Evolutionary conservation across 2,113 vertebrate species (phyloP).

Genomic region (Sinocyclocheilus maitianheensis): DNA sequence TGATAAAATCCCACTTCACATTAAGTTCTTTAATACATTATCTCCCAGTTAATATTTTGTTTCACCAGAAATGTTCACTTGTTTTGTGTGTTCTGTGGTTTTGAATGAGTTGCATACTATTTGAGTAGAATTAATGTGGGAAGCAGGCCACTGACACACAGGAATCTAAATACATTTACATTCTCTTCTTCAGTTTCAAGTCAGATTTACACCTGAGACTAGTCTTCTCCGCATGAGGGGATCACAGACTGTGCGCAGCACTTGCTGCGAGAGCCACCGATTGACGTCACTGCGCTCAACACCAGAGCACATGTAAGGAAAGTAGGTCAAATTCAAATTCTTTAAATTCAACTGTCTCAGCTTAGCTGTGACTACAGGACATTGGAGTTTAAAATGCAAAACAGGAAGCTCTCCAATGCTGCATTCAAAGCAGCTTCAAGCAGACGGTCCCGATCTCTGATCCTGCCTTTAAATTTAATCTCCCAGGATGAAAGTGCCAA

Average conservation of each 20-base stretch:
- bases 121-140: background rate
- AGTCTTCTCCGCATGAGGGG: background rate
- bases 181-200: background rate
- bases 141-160: background rate
- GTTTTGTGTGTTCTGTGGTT: too few relatives aligned
- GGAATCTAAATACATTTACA: background rate
- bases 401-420: background rate
- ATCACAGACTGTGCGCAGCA: background rate
- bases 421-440: background rate
- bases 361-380: constrained; percentile 35
- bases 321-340: constrained; percentile 50
- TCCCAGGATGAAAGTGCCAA: constrained; percentile 5
- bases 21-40: too few relatives aligned
- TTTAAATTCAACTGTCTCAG: constrained; percentile 18
- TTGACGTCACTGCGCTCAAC: constrained; percentile 37
- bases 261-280: background rate
- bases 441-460: background rate
- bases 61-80: too few relatives aligned
- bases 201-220: constrained; percentile 23
- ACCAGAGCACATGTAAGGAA: constrained; percentile 20
- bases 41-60: too few relatives aligned
- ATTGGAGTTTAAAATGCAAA: background rate
- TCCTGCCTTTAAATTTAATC: constrained; percentile 37
- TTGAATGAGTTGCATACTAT: too few relatives aligned
- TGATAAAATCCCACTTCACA: too few relatives aligned